phyloP scores from a whole-genome alignment of 2,888 invertebrate genomes.

The Leptothorax acervorum region DNA sequence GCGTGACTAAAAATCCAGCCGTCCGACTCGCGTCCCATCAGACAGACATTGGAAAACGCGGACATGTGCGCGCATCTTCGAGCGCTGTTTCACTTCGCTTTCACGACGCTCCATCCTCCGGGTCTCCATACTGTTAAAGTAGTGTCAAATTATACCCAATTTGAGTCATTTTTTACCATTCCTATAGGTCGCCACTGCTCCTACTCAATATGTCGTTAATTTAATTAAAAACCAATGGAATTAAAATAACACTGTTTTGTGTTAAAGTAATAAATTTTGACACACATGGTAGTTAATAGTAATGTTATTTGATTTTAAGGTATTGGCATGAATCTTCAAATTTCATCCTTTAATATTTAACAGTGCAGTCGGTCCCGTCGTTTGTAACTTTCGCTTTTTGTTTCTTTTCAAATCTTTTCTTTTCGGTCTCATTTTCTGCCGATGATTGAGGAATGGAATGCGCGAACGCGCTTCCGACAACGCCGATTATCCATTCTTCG shows the following conservation, averaged over 20 bases:
- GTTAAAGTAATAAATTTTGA: no score
- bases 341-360: no score
- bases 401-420: background rate
- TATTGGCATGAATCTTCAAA: no score
- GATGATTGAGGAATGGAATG: background rate
- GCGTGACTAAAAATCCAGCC: slow-evolving; percentile 7
- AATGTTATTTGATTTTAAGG: no score
- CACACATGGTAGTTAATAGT: no score
- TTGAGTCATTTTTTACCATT: no score
- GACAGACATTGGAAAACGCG: slow-evolving; percentile 10
- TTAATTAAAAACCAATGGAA: no score
- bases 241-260: no score
- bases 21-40: background rate
- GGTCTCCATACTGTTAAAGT: no score
- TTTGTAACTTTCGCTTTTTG: background rate
- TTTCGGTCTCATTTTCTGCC: background rate
- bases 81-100: background rate
- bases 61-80: background rate
- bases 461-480: background rate
- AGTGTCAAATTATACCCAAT: no score
- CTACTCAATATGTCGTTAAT: no score
- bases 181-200: no score
- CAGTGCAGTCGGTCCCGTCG: background rate
- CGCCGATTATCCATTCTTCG: slow-evolving; percentile 28
- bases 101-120: background rate